Conservation (phyloP, 2,113 vertebrate species). For the Lepidiolamprologus cunningtoni region DNA sequence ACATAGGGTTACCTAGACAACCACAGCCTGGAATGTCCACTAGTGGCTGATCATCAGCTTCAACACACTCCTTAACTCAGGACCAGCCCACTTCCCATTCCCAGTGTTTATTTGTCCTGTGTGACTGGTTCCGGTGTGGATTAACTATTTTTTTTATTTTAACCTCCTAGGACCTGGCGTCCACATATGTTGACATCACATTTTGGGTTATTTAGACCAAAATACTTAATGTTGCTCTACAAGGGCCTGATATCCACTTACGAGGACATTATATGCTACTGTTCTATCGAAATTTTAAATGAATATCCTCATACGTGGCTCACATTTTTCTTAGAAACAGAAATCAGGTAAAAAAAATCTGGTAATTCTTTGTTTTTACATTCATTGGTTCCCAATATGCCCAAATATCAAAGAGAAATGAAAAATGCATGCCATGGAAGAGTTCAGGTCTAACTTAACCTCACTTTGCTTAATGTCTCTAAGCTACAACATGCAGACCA, state of each 20-base stretch:
- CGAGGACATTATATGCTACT: background rate
- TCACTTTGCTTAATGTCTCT: background rate
- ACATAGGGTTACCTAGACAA: background rate
- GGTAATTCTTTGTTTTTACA: background rate
- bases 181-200: accelerated
- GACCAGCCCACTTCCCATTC: background rate
- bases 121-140: background rate
- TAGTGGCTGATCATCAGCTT: background rate
- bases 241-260: background rate
- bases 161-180: accelerated
- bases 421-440: background rate
- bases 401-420: background rate
- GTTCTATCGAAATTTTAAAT: background rate
- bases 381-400: background rate
- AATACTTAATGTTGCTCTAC: accelerated
- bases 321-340: background rate
- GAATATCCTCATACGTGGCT: background rate
- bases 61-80: background rate
- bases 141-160: background rate
- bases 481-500: background rate
- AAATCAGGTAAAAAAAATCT: background rate
- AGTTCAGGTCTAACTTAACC: background rate
- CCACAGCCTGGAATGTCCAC: background rate
- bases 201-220: background rate
- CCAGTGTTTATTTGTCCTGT: background rate